These are phyloP conservation scores for Ochropleura plecta DNA, from an alignment of 2,888 invertebrate species.

Conservation along the genomic window DNA sequence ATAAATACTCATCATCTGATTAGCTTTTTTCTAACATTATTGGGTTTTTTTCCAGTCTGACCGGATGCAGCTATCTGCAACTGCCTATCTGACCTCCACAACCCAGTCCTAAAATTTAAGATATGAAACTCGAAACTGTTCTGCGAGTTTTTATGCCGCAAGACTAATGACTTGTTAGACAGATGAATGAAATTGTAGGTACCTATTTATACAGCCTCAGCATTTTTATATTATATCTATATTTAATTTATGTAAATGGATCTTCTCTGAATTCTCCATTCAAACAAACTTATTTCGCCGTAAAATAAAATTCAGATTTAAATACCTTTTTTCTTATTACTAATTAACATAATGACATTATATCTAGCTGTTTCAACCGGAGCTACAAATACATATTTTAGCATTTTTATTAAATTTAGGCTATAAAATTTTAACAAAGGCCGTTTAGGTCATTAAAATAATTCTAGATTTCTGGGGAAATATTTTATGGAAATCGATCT, in stretches of 20 bases:
- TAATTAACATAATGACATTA: constrained; percentile 13
- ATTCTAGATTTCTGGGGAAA: constrained; percentile 2
- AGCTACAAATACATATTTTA: constrained; percentile 20
- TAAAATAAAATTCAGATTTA: background rate
- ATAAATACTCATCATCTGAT: too few species aligned
- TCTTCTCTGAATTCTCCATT: background rate
- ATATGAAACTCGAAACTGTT: background rate
- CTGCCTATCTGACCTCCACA: too few species aligned
- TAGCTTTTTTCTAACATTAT: too few species aligned
- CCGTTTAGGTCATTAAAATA: constrained; percentile 1
- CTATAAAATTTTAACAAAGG: constrained; percentile 22
- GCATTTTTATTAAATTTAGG: constrained; percentile 7
- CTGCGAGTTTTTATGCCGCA: background rate
- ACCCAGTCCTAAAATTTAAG: background rate
- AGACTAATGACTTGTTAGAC: background rate
- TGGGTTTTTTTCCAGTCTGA: too few species aligned
- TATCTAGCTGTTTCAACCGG: background rate
- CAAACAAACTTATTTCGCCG: background rate
- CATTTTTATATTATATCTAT: constrained; percentile 4
- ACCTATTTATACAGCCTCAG: background rate
- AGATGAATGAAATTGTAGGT: constrained; percentile 24
- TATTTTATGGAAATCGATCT: constrained; percentile 12
- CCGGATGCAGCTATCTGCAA: too few species aligned
- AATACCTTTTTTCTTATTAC: constrained; percentile 9
- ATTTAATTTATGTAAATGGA: constrained; percentile 38